phyloP scores from a whole-genome alignment of 2,888 invertebrate genomes.

The Prosapia bicincta region DNA sequence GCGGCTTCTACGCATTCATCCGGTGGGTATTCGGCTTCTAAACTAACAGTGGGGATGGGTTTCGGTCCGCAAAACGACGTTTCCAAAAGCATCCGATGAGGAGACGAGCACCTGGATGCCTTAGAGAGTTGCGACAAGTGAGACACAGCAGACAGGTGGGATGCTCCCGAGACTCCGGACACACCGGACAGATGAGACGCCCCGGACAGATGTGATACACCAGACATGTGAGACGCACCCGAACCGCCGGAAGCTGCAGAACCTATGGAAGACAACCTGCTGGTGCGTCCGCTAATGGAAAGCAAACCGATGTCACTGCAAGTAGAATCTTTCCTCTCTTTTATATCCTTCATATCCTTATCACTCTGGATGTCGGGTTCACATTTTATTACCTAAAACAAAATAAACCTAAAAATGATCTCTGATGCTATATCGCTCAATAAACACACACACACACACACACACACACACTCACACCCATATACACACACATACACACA shows the following conservation, averaged over 20 bases:
- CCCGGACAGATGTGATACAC: slow-evolving; percentile 55
- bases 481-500: no score
- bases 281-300: slow-evolving; percentile 69
- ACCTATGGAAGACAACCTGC: slow-evolving; percentile 77
- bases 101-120: slow-evolving; percentile 59
- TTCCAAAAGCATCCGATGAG: slow-evolving; percentile 86
- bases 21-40: slow-evolving; percentile 41
- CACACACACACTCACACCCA: no score
- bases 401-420: no score
- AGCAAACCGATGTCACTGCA: slow-evolving; percentile 64
- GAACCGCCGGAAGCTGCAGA: slow-evolving; percentile 43
- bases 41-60: slow-evolving; percentile 49
- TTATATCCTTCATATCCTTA: slow-evolving; percentile 43
- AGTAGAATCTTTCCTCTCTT: slow-evolving; percentile 42
- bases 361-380: slow-evolving; percentile 43
- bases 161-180: slow-evolving; percentile 39
- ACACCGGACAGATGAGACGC: slow-evolving; percentile 37
- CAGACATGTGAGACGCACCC: slow-evolving; percentile 46
- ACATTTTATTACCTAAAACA: slow-evolving; percentile 33
- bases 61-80: slow-evolving; percentile 89
- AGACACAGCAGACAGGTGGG: slow-evolving; percentile 39
- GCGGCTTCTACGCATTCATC: slow-evolving; percentile 37
- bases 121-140: slow-evolving; percentile 39
- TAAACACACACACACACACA: no score
- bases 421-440: no score